Evolutionary conservation across 2,797 vertebrate species (phyloP).

Genomic region (Ataeniobius toweri): DNA sequence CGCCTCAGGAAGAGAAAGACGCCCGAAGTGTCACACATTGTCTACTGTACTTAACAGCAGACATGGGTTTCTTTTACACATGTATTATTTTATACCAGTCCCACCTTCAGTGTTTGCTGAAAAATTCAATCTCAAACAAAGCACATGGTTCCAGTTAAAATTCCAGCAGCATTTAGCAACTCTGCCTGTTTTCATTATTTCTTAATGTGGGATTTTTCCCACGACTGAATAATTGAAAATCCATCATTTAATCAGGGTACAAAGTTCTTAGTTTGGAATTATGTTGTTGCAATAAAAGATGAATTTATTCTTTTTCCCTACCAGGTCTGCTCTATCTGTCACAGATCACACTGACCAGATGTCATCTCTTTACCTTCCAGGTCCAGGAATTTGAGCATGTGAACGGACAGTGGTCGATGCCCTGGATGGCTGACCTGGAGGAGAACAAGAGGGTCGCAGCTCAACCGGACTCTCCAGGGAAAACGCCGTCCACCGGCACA

Average conservation of each 20-base stretch:
- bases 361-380: slow-evolving; percentile 59
- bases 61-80: background rate
- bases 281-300: too few relatives aligned
- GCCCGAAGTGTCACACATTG: background rate
- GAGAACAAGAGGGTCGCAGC: slow-evolving; percentile 90
- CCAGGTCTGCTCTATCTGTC: too few relatives aligned
- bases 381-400: slow-evolving; percentile 99
- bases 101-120: background rate
- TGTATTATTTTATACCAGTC: background rate
- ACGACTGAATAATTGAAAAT: background rate
- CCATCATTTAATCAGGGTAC: background rate
- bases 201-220: background rate
- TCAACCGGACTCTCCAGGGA: slow-evolving; percentile 80
- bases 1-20: too few relatives aligned
- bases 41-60: background rate
- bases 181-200: background rate
- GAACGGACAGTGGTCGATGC: slow-evolving; percentile 98
- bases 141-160: too few relatives aligned
- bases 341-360: background rate
- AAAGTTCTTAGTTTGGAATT: too few relatives aligned
- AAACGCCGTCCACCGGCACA: slow-evolving; percentile 88
- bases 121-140: background rate
- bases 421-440: slow-evolving; percentile 90
- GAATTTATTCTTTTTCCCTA: too few relatives aligned
- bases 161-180: background rate